Evolutionary conservation across 2,797 vertebrate species (phyloP), one percentile per base, ranked within the genome.

Genomic region (Carduelis carduelis): DNA sequence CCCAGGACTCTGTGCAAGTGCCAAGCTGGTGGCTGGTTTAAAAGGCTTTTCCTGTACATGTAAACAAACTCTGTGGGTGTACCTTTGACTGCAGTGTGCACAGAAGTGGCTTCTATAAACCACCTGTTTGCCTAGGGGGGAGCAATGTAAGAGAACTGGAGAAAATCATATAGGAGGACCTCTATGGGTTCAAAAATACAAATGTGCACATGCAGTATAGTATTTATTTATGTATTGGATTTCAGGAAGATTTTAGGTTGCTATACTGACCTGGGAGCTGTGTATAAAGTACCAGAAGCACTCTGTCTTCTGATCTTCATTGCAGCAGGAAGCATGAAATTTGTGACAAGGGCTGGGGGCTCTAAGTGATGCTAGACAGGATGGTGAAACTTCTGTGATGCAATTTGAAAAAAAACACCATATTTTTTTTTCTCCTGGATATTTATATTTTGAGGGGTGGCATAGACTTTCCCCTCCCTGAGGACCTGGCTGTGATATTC

Each of bases 161-260:
- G 32, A 28, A 60, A 41, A 70, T n/a, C 7, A 24, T 22, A 30
- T 0, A 47, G 20, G 50, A 70, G 34, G 86, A 44, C 8, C 2
- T 66, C 12, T 43, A 11, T 8, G 7, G 30, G 17, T 14, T 23
- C 49, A 60, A 84, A 90, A 47, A 3, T 11, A 46, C 30, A 61
- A 79, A n/a, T 0, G 8, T 0, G 0, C 10, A 24, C 12, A 17
- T 23, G 9, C 5, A 39, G 4, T 35, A 39, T 3, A n/a, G 15
- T 35, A 18, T 18, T 27, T 32, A 16, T 64, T 82, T 69, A 22
- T 27, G 12, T 37, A 21, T 32, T 60, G 19, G 43, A 43, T 55
- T 66, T 53, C 17, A 56, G 81, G n/a, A 78, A 78, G 59, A 7
- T 75, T 83, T 83, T 47, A 55, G 16, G 16, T 13, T 52, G 28